Conservation (phyloP, 2,113 vertebrate genomes). For the Oryzias woworae region DNA sequence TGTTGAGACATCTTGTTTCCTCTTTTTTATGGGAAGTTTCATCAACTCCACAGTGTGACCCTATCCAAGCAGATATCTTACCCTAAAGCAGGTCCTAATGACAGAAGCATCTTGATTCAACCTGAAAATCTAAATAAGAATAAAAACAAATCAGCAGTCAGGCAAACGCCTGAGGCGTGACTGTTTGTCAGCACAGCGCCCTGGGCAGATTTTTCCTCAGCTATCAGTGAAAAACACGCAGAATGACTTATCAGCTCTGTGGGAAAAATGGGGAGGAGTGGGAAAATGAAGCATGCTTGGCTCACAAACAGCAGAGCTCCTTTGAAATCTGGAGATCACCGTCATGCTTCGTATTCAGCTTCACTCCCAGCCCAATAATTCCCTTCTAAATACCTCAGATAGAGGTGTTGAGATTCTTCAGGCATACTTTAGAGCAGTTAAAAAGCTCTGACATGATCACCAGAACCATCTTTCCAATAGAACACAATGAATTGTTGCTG, state of each 20-base stretch:
- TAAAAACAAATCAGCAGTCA: conserved; percentile 45
- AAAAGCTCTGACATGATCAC: too few species aligned
- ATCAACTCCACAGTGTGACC: too few species aligned
- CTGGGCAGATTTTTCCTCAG: conserved; percentile 27
- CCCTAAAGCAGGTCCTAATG: conserved; percentile 44
- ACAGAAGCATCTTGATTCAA: conserved; percentile 70
- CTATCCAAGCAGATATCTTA: too few species aligned
- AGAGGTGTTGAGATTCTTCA: too few species aligned
- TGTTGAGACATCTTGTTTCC: too few species aligned
- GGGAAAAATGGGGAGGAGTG: conserved; percentile 27
- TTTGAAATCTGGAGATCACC: conserved; percentile 32
- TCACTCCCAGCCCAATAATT: conserved; percentile 1
- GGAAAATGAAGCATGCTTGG: conserved; percentile 26
- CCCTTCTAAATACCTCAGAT: too few species aligned
- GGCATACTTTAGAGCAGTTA: too few species aligned
- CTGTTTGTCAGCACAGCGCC: conserved; percentile 34
- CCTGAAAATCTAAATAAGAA: conserved; percentile 53
- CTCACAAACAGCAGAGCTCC: conserved; percentile 24
- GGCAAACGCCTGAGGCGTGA: conserved; percentile 59
- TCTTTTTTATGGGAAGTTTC: too few species aligned
- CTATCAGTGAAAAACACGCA: conserved; percentile 16
- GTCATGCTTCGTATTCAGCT: conserved; percentile 39
- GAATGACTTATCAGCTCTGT: conserved; percentile 46
- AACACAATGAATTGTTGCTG: conserved; percentile 24
- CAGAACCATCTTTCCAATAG: conserved; percentile 3